Conservation (phyloP, 2,888 invertebrate genomes). For the Xestia sexstrigata region DNA sequence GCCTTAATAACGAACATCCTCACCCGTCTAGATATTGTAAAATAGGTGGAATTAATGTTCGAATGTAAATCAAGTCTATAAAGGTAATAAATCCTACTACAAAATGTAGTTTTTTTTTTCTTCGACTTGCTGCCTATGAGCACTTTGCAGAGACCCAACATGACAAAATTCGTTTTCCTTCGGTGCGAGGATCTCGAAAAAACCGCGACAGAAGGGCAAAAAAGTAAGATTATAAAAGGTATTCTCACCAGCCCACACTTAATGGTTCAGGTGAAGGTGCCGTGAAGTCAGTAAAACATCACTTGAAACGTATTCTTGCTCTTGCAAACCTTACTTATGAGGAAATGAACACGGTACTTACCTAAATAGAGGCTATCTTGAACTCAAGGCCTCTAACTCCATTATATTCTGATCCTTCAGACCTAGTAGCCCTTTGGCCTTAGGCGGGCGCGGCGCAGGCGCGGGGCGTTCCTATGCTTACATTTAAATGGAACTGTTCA, state of each 20-base stretch:
- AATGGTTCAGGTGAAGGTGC: too few relatives aligned
- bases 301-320: conserved; percentile 29
- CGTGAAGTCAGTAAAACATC: too few relatives aligned
- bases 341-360: conserved; percentile 53
- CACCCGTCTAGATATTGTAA: conserved; percentile 44
- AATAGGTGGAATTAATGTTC: conserved; percentile 16
- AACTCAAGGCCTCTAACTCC: conserved; percentile 42
- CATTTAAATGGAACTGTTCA: too few relatives aligned
- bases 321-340: conserved; percentile 51
- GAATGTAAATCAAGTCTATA: not conserved
- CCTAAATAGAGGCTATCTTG: conserved; percentile 45
- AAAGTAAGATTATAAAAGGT: too few relatives aligned
- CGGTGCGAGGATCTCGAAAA: too few relatives aligned
- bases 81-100: not conserved
- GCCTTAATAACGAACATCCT: conserved; percentile 43
- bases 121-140: not conserved
- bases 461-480: too few relatives aligned
- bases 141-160: not conserved
- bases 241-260: too few relatives aligned
- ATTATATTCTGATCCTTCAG: conserved; percentile 42
- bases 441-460: too few relatives aligned
- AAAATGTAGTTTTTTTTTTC: not conserved
- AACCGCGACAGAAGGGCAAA: too few relatives aligned
- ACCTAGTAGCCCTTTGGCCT: conserved; percentile 14
- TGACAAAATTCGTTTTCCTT: too few relatives aligned